Evolutionary conservation across 2,888 invertebrate species (phyloP), one percentile per base, ranked within the genome.

Genomic region (Alcis repandata): DNA sequence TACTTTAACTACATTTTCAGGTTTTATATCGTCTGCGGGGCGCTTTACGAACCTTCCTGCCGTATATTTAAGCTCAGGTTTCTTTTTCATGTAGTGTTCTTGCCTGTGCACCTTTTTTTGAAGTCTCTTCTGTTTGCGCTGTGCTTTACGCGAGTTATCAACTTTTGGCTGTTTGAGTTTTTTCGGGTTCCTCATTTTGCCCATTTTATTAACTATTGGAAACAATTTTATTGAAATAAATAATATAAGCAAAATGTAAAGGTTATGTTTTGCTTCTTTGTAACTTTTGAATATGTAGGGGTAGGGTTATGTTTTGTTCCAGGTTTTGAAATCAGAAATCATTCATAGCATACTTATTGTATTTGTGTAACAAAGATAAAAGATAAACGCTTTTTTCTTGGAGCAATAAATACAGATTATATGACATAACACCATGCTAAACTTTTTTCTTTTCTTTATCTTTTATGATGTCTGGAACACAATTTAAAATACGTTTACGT

Each of bases 91-190:
- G 73, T 92, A 92, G 69, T 92, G 91, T 71, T 92, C 90, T 66
- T 87, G 84, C 2, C 90, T 83, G 66, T 79, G 87, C 36, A 94
- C 86, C 79, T 97, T 97, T 79, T 97, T 97, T 60, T 95, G 92
- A 63, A 95, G 91, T 13, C 96, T 88, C 72, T 95, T 95, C 67
- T 96, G 95, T 85, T 97, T 97, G 0, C 97, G 94, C n/a, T 95
- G 82, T 71, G 95, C 94, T 89, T 97, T 97, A 20, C 97, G 93
- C 0, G 94, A 84, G 62, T 90, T 92, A 52, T 83, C 77, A 65
- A 86, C 80, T 68, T 79, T 80, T 7, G 85, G 82, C n/a, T 79
- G 80, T 6, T 71, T 61, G 4, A 53, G 70, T 13, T 73, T 63
- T 72, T 87, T 90, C 3, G 68, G 62, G 76, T 88, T 90, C 73